phyloP scores from a whole-genome alignment of 30 jellyfish, hydroid and myxozoan species.

The Chrysaora quinquecirrha region DNA sequence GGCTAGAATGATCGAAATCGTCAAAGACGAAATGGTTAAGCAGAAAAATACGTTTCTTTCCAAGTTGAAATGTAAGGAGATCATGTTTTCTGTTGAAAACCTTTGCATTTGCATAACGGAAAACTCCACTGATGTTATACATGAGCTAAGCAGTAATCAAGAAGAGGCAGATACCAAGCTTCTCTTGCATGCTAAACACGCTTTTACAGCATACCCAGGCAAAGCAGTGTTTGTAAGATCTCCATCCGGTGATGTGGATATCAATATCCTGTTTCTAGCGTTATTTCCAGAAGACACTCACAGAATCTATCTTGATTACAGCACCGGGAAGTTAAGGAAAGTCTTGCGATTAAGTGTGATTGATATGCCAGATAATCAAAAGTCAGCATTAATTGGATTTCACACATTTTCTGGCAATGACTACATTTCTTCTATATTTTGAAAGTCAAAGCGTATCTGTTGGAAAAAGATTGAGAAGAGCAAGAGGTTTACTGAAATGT shows the following conservation, averaged over 20 bases:
- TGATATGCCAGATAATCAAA: slow-evolving; percentile 20
- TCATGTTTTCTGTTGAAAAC: slow-evolving; percentile 16
- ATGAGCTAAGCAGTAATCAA: slow-evolving; percentile 49
- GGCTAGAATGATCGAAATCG: slow-evolving; percentile 37
- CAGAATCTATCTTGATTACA: slow-evolving; percentile 26
- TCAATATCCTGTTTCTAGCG: slow-evolving; percentile 39
- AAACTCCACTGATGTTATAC: slow-evolving; percentile 19
- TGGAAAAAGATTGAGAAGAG: slow-evolving; percentile 28
- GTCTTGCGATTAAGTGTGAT: slow-evolving; percentile 22
- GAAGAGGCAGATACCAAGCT: slow-evolving; percentile 54
- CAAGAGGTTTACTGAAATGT: slow-evolving; percentile 5
- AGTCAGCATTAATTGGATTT: slow-evolving; percentile 23
- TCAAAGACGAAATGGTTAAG: slow-evolving; percentile 35
- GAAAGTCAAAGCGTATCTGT: slow-evolving; percentile 26
- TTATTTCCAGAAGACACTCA: slow-evolving; percentile 34
- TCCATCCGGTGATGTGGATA: slow-evolving; percentile 63
- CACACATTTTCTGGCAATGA: slow-evolving; percentile 23
- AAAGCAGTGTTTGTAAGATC: slow-evolving; percentile 43
- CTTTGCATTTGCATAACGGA: slow-evolving; percentile 22
- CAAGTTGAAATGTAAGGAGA: slow-evolving; percentile 28
- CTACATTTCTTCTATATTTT: slow-evolving; percentile 16
- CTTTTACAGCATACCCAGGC: slow-evolving; percentile 27
- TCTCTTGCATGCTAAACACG: slow-evolving; percentile 47
- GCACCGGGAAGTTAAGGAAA: slow-evolving; percentile 43
- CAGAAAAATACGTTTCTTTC: slow-evolving; percentile 14